Evolutionary conservation across 2,797 vertebrate species (phyloP), one percentile per base, ranked within the genome.

Genomic region (Acanthurus tractus): DNA sequence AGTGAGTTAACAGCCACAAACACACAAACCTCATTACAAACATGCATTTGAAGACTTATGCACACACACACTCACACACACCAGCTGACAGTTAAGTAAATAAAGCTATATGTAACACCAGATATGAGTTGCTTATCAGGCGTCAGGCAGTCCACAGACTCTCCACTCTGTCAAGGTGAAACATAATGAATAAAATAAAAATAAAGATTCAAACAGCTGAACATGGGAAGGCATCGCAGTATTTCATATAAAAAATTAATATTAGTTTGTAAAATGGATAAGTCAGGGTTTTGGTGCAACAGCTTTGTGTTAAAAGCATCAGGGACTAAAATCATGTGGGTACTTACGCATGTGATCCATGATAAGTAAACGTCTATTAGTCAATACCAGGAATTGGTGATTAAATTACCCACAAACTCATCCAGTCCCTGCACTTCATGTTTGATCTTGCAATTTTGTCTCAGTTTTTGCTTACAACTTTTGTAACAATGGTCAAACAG

Each of bases 71-170:
- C 59, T 18, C 20, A 74, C 63, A 57, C 25, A 59, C 36, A 46
- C 17, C 20, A 66, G 54, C n/a, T 70, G 22, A 74, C 40, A 40
- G 50, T 48, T 20, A 52, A 25, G 71, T 71, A 85, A 84, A 83
- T 62, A 74, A 44, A 63, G 45, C 7, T 74, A 77, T 22, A 76
- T 36, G 42, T 72, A 59, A 70, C 0, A 10, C 59, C 46, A 72
- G 74, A 85, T 76, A 83, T 25, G 61, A 56, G 64, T 67, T 23
- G 22, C 45, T 83, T 70, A 74, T 83, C 86, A 83, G 83, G 78
- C 54, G 66, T 74, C 79, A 66, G 73, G 52, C 48, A 45, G 74
- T 73, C 50, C 48, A 67, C 52, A 46, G 46, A 55, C 40, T 50
- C 50, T 57, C 50, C 25, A 6, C 34, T 25, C 64, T 61, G 34